Percentiles rank a stretch among this genome's conserved stretches.
Evolutionary conservation across 2,113 vertebrate genomes (phyloP).

Genomic region (Uropsilus gracilis): DNA sequence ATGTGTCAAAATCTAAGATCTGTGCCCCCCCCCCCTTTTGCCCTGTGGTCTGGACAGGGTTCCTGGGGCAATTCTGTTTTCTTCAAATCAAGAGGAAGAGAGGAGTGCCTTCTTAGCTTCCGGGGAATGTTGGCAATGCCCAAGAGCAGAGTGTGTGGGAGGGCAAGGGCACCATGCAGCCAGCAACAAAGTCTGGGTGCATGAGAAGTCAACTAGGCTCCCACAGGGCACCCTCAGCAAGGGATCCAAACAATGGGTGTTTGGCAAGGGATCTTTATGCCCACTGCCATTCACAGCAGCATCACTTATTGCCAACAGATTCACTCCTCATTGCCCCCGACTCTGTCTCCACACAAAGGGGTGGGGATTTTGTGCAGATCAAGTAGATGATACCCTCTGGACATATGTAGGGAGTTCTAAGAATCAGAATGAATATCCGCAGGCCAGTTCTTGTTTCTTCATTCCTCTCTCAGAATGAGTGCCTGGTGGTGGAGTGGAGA

Average conservation of each 20-base stretch:
- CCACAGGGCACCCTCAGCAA: background rate
- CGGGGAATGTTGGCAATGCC: background rate
- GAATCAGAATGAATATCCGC: background rate
- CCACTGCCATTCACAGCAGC: background rate
- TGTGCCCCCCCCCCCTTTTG: background rate
- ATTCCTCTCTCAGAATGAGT: background rate
- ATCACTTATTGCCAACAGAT: background rate
- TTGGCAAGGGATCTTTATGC: background rate
- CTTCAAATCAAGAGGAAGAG: background rate
- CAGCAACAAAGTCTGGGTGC: background rate
- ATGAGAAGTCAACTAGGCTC: background rate
- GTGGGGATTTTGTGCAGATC: background rate
- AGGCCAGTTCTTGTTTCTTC: background rate
- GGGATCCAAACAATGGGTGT: background rate
- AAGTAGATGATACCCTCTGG: background rate
- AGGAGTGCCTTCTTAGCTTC: background rate
- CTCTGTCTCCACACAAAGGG: background rate
- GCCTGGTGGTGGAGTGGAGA: accelerated
- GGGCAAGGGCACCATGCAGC: accelerated
- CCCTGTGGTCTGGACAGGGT: background rate
- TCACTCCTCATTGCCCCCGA: background rate
- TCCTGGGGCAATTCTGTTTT: background rate
- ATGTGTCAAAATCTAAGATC: too few species aligned
- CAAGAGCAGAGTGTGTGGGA: accelerated
- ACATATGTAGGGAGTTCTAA: background rate